A percentile compares a stretch with the other conserved stretches of the same genome.
Conservation (phyloP, 2,797 vertebrate species). For the Phataginus tricuspis region DNA sequence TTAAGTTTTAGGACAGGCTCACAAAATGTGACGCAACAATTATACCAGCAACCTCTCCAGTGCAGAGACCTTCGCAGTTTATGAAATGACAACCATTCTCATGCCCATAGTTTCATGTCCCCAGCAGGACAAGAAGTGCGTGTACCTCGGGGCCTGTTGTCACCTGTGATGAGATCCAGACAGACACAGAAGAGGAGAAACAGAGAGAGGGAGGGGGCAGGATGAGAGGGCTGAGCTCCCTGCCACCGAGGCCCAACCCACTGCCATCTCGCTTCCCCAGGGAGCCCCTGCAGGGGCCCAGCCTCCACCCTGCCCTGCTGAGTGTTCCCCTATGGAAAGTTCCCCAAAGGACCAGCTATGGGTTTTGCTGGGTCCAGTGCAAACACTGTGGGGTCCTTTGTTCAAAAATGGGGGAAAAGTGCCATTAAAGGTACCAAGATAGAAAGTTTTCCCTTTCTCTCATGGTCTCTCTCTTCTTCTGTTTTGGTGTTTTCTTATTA, state of each 20-base stretch:
- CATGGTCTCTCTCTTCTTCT: background rate
- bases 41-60: background rate
- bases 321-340: background rate
- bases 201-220: background rate
- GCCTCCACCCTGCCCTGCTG: background rate
- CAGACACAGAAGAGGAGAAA: background rate
- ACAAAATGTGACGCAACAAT: background rate
- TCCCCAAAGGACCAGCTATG: background rate
- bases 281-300: background rate
- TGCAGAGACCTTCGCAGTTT: background rate
- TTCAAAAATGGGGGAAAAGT: background rate
- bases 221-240: rapidly evolving
- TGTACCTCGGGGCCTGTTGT: background rate
- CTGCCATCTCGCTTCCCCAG: background rate
- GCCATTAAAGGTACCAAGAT: background rate
- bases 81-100: background rate
- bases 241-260: background rate
- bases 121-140: too few species aligned
- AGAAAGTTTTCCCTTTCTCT: background rate
- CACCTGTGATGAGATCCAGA: background rate
- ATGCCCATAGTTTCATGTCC: background rate
- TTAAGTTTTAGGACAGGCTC: background rate
- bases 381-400: background rate
- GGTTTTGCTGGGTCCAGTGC: background rate
- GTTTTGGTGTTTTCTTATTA: background rate